Conservation (phyloP, 2,797 vertebrate genomes). For the Gastrophryne carolinensis region DNA sequence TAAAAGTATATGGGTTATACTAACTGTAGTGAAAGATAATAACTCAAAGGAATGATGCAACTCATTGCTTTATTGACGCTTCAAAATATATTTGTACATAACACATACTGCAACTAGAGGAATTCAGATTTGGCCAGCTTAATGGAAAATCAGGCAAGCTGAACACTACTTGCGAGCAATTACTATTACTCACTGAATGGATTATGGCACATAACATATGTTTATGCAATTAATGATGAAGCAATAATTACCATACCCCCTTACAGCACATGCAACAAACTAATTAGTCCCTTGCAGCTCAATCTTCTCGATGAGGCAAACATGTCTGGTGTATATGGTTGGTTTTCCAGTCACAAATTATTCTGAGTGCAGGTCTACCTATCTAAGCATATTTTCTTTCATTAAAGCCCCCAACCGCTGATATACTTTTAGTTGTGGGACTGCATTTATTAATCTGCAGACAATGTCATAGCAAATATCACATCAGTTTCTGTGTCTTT, state of each 20-base stretch:
- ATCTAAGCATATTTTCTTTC: neutral
- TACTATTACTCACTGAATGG: slow-evolving; percentile 31
- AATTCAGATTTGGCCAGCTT: slow-evolving; percentile 18
- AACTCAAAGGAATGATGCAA: slow-evolving; percentile 3
- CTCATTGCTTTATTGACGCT: slow-evolving; percentile 34
- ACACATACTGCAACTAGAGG: neutral
- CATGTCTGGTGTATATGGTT: neutral
- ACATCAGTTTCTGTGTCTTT: too few relatives aligned
- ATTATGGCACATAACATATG: slow-evolving; percentile 38
- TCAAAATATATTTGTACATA: slow-evolving; percentile 32
- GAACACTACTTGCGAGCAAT: slow-evolving; percentile 29
- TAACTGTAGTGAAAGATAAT: neutral
- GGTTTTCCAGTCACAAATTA: slow-evolving; percentile 13
- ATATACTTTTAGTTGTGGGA: neutral
- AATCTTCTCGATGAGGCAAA: neutral
- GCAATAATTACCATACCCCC: slow-evolving; percentile 18
- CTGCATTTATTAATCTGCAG: too few relatives aligned
- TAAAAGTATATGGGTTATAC: neutral
- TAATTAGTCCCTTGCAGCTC: slow-evolving; percentile 14
- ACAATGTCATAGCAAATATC: too few relatives aligned
- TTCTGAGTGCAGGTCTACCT: neutral
- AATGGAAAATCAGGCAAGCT: slow-evolving; percentile 18
- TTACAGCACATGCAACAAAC: slow-evolving; percentile 21
- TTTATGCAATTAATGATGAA: slow-evolving; percentile 38
- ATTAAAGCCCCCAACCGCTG: neutral